Evolutionary conservation across 1,140 invertebrate species (phyloP).

Genomic region (Danaus plexippus): DNA sequence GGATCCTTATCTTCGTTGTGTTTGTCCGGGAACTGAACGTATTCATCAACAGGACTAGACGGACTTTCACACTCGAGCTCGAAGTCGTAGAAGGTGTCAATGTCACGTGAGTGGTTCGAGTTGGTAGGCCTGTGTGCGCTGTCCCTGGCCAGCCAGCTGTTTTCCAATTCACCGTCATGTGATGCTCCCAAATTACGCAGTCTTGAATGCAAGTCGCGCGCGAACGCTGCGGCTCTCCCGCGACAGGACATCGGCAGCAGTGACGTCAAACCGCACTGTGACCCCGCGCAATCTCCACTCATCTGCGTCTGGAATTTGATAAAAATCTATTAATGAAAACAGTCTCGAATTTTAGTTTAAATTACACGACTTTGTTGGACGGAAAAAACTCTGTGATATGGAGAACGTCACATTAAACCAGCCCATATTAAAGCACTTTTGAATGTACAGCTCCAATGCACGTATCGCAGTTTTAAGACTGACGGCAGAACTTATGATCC

Average conservation of each 20-base stretch:
- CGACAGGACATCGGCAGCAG: constrained; percentile 79
- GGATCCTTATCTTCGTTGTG: constrained; percentile 64
- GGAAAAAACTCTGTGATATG: too few species aligned
- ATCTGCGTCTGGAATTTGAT: constrained; percentile 66
- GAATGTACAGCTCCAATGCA: too few species aligned
- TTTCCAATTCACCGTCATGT: constrained; percentile 55
- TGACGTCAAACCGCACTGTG: constrained; percentile 68
- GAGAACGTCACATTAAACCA: too few species aligned
- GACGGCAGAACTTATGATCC: too few species aligned
- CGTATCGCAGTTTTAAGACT: too few species aligned
- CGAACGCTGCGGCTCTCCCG: constrained; percentile 84
- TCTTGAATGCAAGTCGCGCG: constrained; percentile 80
- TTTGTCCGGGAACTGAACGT: constrained; percentile 63
- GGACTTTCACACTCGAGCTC: constrained; percentile 76
- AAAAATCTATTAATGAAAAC: too few species aligned
- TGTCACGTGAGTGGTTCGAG: constrained; percentile 55
- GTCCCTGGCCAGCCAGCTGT: constrained; percentile 62
- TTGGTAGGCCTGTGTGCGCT: constrained; percentile 51
- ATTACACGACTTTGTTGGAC: too few species aligned
- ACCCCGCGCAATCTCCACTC: constrained; percentile 60
- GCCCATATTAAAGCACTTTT: too few species aligned
- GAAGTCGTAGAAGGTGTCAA: constrained; percentile 71
- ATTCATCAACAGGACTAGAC: constrained; percentile 78
- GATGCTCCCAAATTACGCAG: constrained; percentile 78
- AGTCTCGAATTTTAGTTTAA: too few species aligned